Percentiles rank a stretch among this genome's conserved stretches.
phyloP scores from a whole-genome alignment of 2,113 vertebrate genomes.

The Apteryx owenii region DNA sequence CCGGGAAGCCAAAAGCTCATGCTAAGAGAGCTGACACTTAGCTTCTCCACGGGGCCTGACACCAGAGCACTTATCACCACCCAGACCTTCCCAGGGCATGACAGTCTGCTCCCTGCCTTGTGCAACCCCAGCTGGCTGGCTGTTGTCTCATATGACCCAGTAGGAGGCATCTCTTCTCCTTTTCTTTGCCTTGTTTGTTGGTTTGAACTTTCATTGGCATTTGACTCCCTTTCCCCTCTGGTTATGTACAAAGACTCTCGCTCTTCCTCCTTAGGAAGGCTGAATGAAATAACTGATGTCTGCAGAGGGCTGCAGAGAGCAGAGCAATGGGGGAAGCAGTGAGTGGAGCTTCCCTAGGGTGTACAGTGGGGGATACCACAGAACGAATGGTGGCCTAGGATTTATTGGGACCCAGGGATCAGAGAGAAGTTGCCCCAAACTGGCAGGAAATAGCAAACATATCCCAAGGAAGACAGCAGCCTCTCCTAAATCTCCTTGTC shows the following conservation, averaged over 20 bases:
- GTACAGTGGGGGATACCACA: not conserved
- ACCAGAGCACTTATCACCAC: not conserved
- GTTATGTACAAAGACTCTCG: rapidly evolving
- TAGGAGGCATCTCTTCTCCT: not conserved
- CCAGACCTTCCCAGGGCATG: not conserved
- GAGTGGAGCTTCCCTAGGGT: not conserved
- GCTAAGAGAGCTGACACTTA: not conserved
- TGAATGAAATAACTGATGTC: not conserved
- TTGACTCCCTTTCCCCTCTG: not conserved
- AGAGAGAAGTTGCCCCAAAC: not conserved
- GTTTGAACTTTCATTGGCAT: not conserved
- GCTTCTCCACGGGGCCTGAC: not conserved
- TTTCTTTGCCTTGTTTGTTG: not conserved
- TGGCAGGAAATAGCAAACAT: not conserved
- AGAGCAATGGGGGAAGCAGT: not conserved
- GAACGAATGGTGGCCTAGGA: not conserved
- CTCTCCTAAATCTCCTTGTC: not conserved
- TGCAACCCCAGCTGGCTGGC: not conserved
- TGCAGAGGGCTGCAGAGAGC: not conserved
- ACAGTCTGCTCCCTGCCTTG: not conserved
- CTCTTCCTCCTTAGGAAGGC: not conserved
- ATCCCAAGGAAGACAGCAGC: not conserved
- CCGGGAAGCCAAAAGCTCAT: not conserved
- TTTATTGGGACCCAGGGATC: not conserved
- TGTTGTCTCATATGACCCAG: rapidly evolving